Evolutionary conservation across 1,140 invertebrate species (phyloP), one percentile per base, ranked within the genome.

Genomic region (Belonocnema kinseyi): DNA sequence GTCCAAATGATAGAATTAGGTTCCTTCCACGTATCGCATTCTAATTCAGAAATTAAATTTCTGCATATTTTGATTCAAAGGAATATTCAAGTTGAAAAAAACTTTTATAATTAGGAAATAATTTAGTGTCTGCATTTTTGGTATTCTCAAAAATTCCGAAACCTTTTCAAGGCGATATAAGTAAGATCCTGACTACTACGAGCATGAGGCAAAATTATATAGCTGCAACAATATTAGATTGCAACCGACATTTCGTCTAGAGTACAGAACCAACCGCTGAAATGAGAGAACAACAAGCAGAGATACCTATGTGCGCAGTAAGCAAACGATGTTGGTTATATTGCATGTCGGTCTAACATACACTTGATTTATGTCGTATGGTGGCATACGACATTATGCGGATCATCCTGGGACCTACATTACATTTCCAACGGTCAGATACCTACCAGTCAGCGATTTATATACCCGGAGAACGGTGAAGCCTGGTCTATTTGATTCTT

Each of bases 261-360:
- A 66, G 61, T 16, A 14, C 26, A 33, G 40, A 40, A 66, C 61
- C 61, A 66, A 66, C 33, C 33, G 26, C 13, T 66, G 61, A 66
- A 66, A 66, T 66, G 61, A 66, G 61, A 66, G 61, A 66, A 66
- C 26, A 33, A 66, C 33, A 66, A 40, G 61, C 26, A 66, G 13
- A 46, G 8, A 66, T 66, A 66, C 40, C 61, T 66, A n/a, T 66
- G 74, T 54, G 40, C 19, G 46, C 40, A 19, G 74, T 66, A 58
- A 75, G 81, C 83, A 75, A 75, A 78, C 79, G 81, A 82, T 77
- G 83, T 81, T 75, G 83, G 83, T 85, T 85, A 85, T 85, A 85
- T 85, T 85, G 83, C 81, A 84, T 77, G 83, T 85, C 79, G 81
- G 81, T 84, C 80, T 85, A 85, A 85, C 84, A 79, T 81, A 76